Percentiles rank a stretch among this genome's conserved stretches.
Evolutionary conservation across 2,113 vertebrate species (phyloP).

Genomic region (Pachyramphus minor): DNA sequence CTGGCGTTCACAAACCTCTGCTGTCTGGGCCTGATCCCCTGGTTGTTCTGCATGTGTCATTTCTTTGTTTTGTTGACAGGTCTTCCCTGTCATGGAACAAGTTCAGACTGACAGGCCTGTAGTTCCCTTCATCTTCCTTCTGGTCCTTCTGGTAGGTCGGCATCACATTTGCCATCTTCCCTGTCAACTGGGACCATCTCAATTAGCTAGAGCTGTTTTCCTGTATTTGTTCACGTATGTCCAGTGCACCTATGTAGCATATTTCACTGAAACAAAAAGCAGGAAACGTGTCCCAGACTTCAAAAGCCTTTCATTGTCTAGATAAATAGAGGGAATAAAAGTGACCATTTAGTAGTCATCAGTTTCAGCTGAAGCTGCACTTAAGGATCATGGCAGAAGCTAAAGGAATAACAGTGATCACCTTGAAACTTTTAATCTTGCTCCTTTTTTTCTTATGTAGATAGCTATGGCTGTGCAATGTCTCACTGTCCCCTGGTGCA

Average conservation of each 20-base stretch:
- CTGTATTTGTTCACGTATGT: not conserved
- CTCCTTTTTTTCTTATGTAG: not conserved
- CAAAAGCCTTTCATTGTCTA: not conserved
- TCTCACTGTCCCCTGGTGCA: not conserved
- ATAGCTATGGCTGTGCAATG: not conserved
- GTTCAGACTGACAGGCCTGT: not conserved
- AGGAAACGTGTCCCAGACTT: not conserved
- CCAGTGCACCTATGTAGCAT: not conserved
- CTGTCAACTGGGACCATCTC: not conserved
- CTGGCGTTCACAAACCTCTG: not conserved
- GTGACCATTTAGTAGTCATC: not conserved
- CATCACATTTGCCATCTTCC: not conserved
- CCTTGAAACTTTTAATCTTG: not conserved
- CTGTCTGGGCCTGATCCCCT: not conserved
- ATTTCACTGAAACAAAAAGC: not conserved
- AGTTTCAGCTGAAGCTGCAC: not conserved
- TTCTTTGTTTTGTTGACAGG: too few relatives aligned
- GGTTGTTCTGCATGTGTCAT: not conserved
- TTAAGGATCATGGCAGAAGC: not conserved
- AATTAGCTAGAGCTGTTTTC: not conserved
- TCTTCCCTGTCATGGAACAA: too few relatives aligned
- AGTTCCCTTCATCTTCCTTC: not conserved
- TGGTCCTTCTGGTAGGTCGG: not conserved
- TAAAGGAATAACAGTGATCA: not conserved
- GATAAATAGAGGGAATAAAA: not conserved